phyloP scores from a whole-genome alignment of 2,888 invertebrate genomes.

The Xanthorhoe designata region DNA sequence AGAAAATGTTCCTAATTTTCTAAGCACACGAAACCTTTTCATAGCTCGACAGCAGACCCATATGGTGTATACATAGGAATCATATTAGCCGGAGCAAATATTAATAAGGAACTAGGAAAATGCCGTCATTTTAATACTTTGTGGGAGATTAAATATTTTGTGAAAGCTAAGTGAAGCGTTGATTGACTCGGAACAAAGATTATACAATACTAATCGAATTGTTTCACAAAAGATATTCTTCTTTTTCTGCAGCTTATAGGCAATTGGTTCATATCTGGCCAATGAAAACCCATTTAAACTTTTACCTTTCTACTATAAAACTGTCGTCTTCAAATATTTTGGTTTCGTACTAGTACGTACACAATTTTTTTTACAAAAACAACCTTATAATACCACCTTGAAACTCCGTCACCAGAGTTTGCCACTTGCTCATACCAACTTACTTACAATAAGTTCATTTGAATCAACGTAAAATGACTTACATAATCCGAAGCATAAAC shows the following conservation, averaged over 20 bases:
- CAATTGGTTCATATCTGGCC: too few relatives aligned
- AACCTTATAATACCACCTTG: too few relatives aligned
- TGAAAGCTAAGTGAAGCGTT: neutral
- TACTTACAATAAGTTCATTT: neutral
- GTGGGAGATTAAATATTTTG: neutral
- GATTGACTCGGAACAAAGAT: neutral
- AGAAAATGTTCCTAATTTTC: slow-evolving; percentile 8
- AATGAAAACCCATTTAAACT: too few relatives aligned
- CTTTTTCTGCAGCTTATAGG: too few relatives aligned
- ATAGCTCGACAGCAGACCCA: slow-evolving; percentile 12
- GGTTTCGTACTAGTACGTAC: too few relatives aligned
- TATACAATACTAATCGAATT: neutral
- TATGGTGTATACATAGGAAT: slow-evolving; percentile 17
- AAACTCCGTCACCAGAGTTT: too few relatives aligned
- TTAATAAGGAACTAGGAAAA: slow-evolving; percentile 18
- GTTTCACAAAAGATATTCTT: too few relatives aligned
- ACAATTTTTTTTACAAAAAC: too few relatives aligned
- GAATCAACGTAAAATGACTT: neutral
- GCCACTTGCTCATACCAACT: too few relatives aligned
- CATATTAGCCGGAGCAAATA: slow-evolving; percentile 22
- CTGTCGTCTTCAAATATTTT: too few relatives aligned
- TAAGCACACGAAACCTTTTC: neutral
- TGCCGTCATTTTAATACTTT: slow-evolving; percentile 4
- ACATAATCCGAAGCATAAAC: slow-evolving; percentile 3
- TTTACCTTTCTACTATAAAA: too few relatives aligned